Conservation (phyloP, 2,797 vertebrate species). For the Phyllotis vaccarum region DNA sequence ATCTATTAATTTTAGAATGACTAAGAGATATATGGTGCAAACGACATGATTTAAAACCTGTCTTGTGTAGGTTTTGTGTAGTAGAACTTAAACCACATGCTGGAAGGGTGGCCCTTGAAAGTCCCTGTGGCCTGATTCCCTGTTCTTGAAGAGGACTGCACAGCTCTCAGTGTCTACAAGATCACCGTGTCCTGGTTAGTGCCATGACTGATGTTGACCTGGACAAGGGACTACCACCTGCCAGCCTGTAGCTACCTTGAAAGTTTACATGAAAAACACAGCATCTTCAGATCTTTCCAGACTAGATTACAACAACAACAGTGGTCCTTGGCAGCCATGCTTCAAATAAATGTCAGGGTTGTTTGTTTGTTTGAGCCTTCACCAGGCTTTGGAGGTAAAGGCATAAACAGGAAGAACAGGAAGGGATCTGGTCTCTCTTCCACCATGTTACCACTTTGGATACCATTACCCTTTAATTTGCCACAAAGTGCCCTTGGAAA, state of each 20-base stretch:
- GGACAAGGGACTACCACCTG: neutral
- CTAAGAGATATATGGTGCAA: neutral
- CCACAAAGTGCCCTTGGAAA: neutral
- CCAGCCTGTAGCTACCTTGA: neutral
- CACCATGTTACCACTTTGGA: too few species aligned
- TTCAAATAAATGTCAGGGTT: neutral
- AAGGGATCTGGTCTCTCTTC: fast-evolving
- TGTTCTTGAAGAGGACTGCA: neutral
- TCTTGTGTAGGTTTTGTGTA: neutral
- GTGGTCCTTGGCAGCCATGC: neutral
- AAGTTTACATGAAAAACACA: neutral
- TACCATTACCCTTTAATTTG: neutral
- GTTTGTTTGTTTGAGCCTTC: neutral
- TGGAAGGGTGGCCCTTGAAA: neutral
- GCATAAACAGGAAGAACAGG: neutral
- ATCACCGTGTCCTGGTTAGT: neutral
- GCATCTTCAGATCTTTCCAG: neutral
- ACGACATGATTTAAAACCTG: neutral
- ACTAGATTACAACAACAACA: neutral
- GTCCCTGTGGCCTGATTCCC: neutral
- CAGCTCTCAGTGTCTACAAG: neutral
- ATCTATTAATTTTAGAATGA: neutral
- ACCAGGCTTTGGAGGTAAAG: neutral
- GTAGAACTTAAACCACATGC: neutral
- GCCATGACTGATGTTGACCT: neutral